A percentile compares a stretch with the other conserved stretches of the same genome.
Conservation (phyloP, 2,797 vertebrate genomes). For the Pseudotriccus pelzelni region DNA sequence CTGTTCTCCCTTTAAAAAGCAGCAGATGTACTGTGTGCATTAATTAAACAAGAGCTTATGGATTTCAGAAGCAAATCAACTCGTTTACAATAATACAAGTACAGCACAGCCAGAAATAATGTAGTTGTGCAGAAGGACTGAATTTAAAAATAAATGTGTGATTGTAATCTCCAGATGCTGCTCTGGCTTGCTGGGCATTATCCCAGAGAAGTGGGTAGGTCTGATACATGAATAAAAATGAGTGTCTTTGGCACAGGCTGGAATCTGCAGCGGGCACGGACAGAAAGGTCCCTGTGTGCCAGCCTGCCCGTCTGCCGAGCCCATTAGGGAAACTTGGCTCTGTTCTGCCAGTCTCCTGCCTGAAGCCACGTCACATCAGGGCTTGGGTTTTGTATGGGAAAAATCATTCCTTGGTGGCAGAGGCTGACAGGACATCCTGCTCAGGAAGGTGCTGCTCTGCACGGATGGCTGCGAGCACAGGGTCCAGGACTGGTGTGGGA, state of each 20-base stretch:
- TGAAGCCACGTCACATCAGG: background rate
- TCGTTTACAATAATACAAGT: constrained; percentile 64
- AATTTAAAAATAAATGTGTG: constrained; percentile 65
- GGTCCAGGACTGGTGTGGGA: background rate
- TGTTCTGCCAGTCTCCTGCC: background rate
- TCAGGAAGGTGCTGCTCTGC: background rate
- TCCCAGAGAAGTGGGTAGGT: constrained; percentile 39
- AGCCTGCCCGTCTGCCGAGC: background rate
- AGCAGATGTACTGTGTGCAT: constrained; percentile 62
- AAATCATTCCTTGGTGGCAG: background rate
- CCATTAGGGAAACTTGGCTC: background rate
- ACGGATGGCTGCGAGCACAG: background rate
- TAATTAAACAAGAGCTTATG: constrained; percentile 68
- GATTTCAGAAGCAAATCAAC: constrained; percentile 64
- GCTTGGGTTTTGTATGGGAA: background rate
- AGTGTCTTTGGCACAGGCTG: constrained; percentile 35
- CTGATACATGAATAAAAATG: constrained; percentile 33
- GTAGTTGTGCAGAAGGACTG: constrained; percentile 61
- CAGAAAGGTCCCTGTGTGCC: background rate
- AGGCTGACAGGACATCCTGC: background rate
- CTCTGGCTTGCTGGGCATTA: constrained; percentile 59
- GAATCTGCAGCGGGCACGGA: background rate
- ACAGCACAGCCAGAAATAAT: constrained; percentile 60
- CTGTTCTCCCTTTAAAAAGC: constrained; percentile 55
- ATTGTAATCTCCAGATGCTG: constrained; percentile 64